Evolutionary conservation across 2,888 invertebrate species (phyloP), one percentile per base, ranked within the genome.

Genomic region (Caenorhabditis zanzibari): DNA sequence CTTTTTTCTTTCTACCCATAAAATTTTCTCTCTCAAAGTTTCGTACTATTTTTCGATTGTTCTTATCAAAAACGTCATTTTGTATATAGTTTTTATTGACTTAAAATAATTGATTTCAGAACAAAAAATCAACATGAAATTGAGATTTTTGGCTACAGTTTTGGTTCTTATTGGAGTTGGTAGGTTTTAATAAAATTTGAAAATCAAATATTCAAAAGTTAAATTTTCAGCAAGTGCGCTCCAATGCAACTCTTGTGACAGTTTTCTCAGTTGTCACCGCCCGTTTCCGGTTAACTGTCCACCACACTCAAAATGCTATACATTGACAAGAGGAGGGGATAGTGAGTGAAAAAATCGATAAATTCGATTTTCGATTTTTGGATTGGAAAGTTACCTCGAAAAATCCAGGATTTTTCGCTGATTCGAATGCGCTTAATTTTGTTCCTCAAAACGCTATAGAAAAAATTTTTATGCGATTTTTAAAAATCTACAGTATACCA

Each of bases 181-280:
- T 66, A 5, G 22, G 66, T 38, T 38, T 12, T 38, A 24, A n/a
- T n/a, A 41, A n/a, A 12, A 32, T n/a, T n/a, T 32, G 5, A 32
- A 32, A 32, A 32, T 7, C 32, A 32, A 6, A 12, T 38, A n/a
- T 47, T 19, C 16, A 2, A 47, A 47, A 47, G 2, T 32, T 32
- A n/a, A 59, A 19, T 54, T 61, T 49, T 32, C 61, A 72, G 72
- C 32, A 10, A 26, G 12, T 14, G 32, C 47, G 22, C 44, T 72
- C 14, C 44, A 47, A 5, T 75, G 75, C 28, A 41, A 66, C 26
- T 58, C 58, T 24, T 75, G 75, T 47, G 66, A 75, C 49, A 58
- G 35, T 22, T 66, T 47, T 28, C 6, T 22, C 14, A 66, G 14
- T 16, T 75, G 75, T 24, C 19, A 12, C 14, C 1, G 44, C 5